Evolutionary conservation across 2,113 vertebrate species (phyloP), one percentile per base, ranked within the genome.

Genomic region (Ornithorhynchus anatinus): DNA sequence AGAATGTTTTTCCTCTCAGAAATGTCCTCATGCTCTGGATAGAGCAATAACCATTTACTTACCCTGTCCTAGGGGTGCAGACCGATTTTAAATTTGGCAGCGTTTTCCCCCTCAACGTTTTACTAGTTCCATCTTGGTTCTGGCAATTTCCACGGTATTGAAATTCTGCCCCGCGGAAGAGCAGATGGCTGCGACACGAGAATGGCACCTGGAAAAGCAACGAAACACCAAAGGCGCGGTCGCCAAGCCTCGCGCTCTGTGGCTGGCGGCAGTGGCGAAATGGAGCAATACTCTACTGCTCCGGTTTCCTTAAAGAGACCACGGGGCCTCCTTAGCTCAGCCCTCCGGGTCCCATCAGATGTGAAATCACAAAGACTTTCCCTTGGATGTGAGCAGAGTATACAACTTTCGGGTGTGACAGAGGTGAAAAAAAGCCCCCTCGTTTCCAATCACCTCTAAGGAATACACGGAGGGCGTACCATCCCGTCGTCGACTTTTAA

Each of bases 181-280:
- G 25, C 74, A 77, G 71, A 77, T 79, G 74, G 77, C 31, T 70
- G 52, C 54, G 81, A 69, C 51, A 39, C 61, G 74, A 51, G 71
- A 83, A 72, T 66, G 61, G 76, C 51, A 82, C 65, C 75, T 83
- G 65, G 61, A 66, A 38, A 78, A 84, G 25, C 23, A 79, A 74
- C 74, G 65, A 77, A 78, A 81, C 44, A 73, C 72, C 78, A 51
- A 66, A 72, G 25, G 19, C 58, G 75, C 57, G 47, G 37, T 75
- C 42, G 47, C 50, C 47, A 78, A 64, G 50, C 39, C 79, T 61
- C 74, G n/a, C 51, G 31, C 62, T 70, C 75, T 69, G 10, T 40
- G 51, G n/a, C 20, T 65, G 44, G 58, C 77, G 79, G 71, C 74
- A 82, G 69, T 56, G 42, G n/a, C 32, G 50, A 71, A 76, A 6